Base-by-base conservation (phyloP, 2,113 vertebrate genomes). In the Camelus dromedarius region DNA sequence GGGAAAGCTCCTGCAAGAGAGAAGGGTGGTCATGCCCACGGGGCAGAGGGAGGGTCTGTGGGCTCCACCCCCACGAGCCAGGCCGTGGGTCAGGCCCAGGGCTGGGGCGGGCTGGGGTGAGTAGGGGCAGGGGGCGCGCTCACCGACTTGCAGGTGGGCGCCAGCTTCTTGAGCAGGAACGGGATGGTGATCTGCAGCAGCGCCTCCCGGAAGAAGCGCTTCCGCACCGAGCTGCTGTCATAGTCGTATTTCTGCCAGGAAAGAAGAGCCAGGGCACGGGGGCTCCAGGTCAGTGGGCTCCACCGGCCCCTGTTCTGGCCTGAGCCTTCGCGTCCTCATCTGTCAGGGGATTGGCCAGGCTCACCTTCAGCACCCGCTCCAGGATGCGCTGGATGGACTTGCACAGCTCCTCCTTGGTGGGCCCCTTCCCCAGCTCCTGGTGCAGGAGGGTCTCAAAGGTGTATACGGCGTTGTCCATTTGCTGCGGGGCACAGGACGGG, bases 151-250 rank as follows among this genome's bases (percentile, higher is more conserved):
- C 99, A 99, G 91, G 99, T 98, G 0, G 99, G 99, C 0, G 98
- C 98, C 98, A 99, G 99, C 98, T 99, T 99, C 96, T 99, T 99
- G 96, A 99, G 98, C 98, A 99, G 99, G 98, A 99, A 99, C 1
- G 99, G 99, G 97, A 99, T 99, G 91, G 99, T 99, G 98, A 99
- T 99, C 98, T 99, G 99, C 86, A 99, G 98, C n/a, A 99, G 98
- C 8, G 99, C 99, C 97, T 99, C 99, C 54, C 99, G 99, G 98
- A 99, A 99, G 98, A 99, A 99, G 66, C 99, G 99, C 98, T 99
- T 99, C 83, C 99, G 97, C 97, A 99, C 99, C 0, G 99, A 99
- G 98, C 99, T 99, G 99, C 99, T 99, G 98, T 99, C 99, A 0
- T 99, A 99, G 98, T 99, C 99, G 0, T 99, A 99, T 96, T 99